Conservation (phyloP, 2,888 invertebrate genomes). For the Minunthozetes semirufus region DNA sequence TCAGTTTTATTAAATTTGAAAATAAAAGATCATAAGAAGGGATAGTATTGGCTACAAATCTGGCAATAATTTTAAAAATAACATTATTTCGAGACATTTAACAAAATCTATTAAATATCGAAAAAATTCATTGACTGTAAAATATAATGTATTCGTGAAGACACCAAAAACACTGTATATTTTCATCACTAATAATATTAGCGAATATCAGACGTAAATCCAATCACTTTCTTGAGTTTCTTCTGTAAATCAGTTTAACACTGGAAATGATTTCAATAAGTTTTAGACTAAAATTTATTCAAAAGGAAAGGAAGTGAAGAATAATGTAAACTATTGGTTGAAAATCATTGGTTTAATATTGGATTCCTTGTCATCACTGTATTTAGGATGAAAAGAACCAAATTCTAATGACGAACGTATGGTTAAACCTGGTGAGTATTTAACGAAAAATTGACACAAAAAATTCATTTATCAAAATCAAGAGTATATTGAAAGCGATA, state of each 20-base stretch:
- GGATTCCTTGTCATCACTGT: conserved; percentile 10
- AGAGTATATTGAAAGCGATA: not conserved
- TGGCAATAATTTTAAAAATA: not conserved
- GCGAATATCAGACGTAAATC: not conserved
- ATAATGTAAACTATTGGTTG: not conserved
- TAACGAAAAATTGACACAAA: not conserved
- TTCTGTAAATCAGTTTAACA: too few species aligned
- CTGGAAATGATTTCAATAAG: too few species aligned
- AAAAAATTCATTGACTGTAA: conserved; percentile 4
- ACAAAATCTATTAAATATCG: not conserved
- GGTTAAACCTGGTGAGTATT: conserved; percentile 69
- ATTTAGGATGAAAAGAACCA: conserved; percentile 98
- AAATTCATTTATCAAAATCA: not conserved
- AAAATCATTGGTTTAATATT: not conserved
- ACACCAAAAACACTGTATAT: not conserved
- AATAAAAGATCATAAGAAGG: not conserved
- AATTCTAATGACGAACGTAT: conserved; percentile 95
- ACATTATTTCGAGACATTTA: conserved; percentile 18
- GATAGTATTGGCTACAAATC: not conserved
- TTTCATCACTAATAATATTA: not conserved
- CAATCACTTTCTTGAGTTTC: too few species aligned
- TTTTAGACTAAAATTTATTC: not conserved
- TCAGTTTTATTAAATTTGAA: not conserved
- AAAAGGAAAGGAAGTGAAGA: not conserved
- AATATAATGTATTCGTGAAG: not conserved